These are phyloP conservation scores for Perognathus longimembris DNA, from an alignment of 2,113 vertebrate species.

Conservation along the genomic window DNA sequence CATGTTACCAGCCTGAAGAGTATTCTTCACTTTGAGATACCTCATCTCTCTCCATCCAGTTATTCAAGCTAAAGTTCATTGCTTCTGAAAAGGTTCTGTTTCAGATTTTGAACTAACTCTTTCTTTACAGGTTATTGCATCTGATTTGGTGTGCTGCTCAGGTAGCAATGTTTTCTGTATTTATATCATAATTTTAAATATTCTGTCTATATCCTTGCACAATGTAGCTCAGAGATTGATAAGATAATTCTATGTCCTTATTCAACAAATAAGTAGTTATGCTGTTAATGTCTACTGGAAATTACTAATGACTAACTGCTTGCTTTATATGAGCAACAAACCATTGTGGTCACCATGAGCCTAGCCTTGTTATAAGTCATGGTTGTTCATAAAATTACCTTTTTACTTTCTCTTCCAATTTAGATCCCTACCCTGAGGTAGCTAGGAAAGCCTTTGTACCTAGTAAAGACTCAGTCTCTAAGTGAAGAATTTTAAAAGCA, in stretches of 20 bases:
- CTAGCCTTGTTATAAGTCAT: background rate
- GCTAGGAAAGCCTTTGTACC: background rate
- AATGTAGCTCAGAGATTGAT: background rate
- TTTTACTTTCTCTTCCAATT: background rate
- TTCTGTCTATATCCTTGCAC: background rate
- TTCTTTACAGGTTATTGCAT: no score
- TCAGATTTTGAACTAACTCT: background rate
- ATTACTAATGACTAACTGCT: background rate
- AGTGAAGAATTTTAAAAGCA: conserved; percentile 29
- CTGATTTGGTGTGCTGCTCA: background rate
- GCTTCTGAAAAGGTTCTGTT: background rate
- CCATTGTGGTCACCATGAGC: background rate
- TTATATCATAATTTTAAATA: background rate
- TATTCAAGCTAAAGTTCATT: background rate
- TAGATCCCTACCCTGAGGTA: background rate
- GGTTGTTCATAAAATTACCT: conserved; percentile 6
- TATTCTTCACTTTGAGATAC: background rate
- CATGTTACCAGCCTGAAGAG: background rate
- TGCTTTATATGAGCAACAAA: background rate
- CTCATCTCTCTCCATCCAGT: background rate
- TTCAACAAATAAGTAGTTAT: background rate
- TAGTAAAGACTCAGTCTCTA: background rate
- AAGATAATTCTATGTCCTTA: background rate
- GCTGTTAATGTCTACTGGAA: conserved; percentile 19
- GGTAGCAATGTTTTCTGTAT: background rate